phyloP scores from a whole-genome alignment of 30 jellyfish, hydroid and myxozoan species.

The Aurelia sp. region DNA sequence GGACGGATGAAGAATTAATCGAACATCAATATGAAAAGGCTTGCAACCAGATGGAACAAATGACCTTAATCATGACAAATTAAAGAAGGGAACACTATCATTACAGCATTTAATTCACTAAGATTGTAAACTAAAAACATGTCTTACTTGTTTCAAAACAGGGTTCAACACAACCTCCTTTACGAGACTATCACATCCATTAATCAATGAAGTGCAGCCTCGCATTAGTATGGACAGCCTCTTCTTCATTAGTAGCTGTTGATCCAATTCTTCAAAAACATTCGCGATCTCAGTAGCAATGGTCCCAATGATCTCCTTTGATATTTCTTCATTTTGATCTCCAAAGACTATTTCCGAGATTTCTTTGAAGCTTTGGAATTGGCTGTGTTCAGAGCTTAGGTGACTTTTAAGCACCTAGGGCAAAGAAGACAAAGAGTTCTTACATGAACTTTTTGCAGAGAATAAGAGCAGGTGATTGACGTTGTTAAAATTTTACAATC shows the following conservation, averaged over 20 bases:
- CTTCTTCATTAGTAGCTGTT: conserved; percentile 1
- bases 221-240: conserved; percentile 24
- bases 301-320: too few relatives aligned
- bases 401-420: background rate
- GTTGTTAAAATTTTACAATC: too few relatives aligned
- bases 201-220: conserved; percentile 36
- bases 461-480: too few relatives aligned
- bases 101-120: too few relatives aligned
- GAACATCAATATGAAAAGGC: too few relatives aligned
- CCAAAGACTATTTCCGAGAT: background rate
- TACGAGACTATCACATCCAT: conserved; percentile 20
- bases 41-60: too few relatives aligned
- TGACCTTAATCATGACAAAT: too few relatives aligned
- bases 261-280: conserved; percentile 1
- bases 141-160: conserved; percentile 32
- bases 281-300: background rate
- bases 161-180: conserved; percentile 26
- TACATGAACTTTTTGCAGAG: too few relatives aligned
- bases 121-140: background rate
- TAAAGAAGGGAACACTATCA: too few relatives aligned
- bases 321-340: too few relatives aligned
- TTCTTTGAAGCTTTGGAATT: background rate
- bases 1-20: too few relatives aligned
- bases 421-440: too few relatives aligned
- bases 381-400: conserved; percentile 3